These are phyloP conservation scores for Lethocerus indicus DNA, from an alignment of 1,140 invertebrate species.

Conservation along the genomic window DNA sequence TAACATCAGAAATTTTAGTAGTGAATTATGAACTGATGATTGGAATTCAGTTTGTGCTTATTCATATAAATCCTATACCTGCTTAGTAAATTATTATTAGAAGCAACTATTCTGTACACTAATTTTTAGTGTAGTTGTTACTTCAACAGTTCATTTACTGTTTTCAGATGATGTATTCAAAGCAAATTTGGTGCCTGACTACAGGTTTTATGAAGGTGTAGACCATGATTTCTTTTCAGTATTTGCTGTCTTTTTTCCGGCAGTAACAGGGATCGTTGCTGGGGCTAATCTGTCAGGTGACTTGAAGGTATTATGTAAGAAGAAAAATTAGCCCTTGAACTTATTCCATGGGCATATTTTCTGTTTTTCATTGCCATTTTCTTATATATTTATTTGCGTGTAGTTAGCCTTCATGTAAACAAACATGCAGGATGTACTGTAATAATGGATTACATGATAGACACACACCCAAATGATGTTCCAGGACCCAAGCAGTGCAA, in stretches of 20 bases:
- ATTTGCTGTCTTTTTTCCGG: slow-evolving; percentile 25
- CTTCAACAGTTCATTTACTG: too few relatives aligned
- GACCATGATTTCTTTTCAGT: slow-evolving; percentile 25
- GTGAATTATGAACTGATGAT: too few relatives aligned
- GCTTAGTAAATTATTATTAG: too few relatives aligned
- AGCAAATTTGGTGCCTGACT: slow-evolving; percentile 21
- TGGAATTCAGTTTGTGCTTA: too few relatives aligned
- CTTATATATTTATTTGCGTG: background rate
- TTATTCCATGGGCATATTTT: background rate
- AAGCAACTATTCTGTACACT: too few relatives aligned
- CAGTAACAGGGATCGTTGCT: slow-evolving; percentile 28
- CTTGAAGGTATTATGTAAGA: slow-evolving; percentile 22
- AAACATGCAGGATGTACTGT: background rate
- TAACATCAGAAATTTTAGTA: too few relatives aligned
- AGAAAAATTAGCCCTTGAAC: background rate
- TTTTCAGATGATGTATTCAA: slow-evolving; percentile 22
- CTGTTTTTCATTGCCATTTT: background rate
- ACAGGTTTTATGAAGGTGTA: slow-evolving; percentile 20
- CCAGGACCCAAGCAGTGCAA: slow-evolving; percentile 27
- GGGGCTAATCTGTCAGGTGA: slow-evolving; percentile 47
- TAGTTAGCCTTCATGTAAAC: too few relatives aligned
- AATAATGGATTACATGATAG: too few relatives aligned
- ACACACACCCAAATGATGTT: too few relatives aligned
- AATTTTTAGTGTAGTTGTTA: too few relatives aligned
- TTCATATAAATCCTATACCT: too few relatives aligned